Percentiles rank a stretch among this genome's conserved stretches.
These are phyloP conservation scores for Thereva nobilitata DNA, from an alignment of 2,888 invertebrate genomes.

Conservation along the genomic window DNA sequence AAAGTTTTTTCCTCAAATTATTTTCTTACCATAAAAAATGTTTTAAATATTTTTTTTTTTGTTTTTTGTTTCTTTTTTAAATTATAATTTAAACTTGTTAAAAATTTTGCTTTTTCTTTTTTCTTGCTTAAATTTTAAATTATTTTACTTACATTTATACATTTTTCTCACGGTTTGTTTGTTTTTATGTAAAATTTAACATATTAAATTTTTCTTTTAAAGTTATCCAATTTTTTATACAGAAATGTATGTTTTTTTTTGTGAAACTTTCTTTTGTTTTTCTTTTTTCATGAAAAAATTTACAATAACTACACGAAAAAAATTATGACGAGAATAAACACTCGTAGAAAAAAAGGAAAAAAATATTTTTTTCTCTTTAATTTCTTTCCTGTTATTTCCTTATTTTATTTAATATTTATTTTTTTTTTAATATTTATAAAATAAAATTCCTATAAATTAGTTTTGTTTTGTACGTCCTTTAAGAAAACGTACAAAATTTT, in stretches of 20 bases:
- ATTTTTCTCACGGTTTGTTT: too few species aligned
- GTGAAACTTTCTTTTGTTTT: slow-evolving; percentile 29
- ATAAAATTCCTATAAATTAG: too few species aligned
- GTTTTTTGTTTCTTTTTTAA: slow-evolving; percentile 13
- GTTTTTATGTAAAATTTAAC: too few species aligned
- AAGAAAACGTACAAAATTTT: slow-evolving; percentile 18
- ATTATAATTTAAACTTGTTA: slow-evolving; percentile 21
- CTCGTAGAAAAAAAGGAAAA: slow-evolving; percentile 33
- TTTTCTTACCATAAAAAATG: slow-evolving; percentile 27
- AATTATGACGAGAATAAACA: slow-evolving; percentile 35
- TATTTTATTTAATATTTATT: slow-evolving; percentile 34
- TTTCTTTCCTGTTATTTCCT: slow-evolving; percentile 38
- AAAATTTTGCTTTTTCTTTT: slow-evolving; percentile 18
- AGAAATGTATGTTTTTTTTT: neutral
- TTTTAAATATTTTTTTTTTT: slow-evolving; percentile 26
- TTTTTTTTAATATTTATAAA: slow-evolving; percentile 38
- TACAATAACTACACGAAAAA: slow-evolving; percentile 33
- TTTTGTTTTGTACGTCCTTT: too few species aligned
- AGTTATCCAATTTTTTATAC: too few species aligned
- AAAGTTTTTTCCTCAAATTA: neutral
- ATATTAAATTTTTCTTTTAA: too few species aligned
- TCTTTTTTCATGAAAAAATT: slow-evolving; percentile 16
- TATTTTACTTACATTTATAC: too few species aligned
- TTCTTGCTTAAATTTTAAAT: neutral
- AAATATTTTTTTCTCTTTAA: slow-evolving; percentile 29